phyloP scores from a whole-genome alignment of 2,797 vertebrate genomes.

The Lacerta bilineata region DNA sequence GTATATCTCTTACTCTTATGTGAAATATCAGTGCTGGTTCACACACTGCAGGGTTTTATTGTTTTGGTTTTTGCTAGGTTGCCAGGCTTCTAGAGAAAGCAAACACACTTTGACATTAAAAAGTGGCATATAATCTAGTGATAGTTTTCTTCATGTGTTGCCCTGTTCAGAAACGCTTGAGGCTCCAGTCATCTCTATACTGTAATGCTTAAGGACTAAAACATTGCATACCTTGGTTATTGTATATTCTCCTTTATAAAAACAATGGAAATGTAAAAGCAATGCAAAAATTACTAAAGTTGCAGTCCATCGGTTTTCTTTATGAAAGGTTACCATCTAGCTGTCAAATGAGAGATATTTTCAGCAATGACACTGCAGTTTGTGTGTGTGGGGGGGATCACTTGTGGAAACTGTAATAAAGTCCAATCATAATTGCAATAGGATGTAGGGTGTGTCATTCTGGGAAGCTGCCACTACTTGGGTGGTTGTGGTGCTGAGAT shows the following conservation, averaged over 20 bases:
- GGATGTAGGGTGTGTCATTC: conserved; percentile 19
- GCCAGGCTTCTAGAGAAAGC: conserved; percentile 39
- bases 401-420: conserved; percentile 31
- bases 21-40: not conserved
- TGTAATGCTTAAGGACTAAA: conserved; percentile 59
- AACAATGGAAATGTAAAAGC: not conserved
- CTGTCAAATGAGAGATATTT: conserved; percentile 19
- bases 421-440: conserved; percentile 25
- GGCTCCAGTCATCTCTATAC: conserved; percentile 65
- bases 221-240: conserved; percentile 69
- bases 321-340: conserved; percentile 14
- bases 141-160: conserved; percentile 68
- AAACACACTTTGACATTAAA: conserved; percentile 63
- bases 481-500: conserved; percentile 27
- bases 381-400: not conserved
- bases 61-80: conserved; percentile 14
- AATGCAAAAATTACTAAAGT: conserved; percentile 1
- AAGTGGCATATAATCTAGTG: conserved; percentile 47
- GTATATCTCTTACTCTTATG: not conserved
- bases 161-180: conserved; percentile 67
- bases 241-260: conserved; percentile 42
- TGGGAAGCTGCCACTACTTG: conserved; percentile 39
- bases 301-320: not conserved
- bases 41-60: not conserved
- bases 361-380: conserved; percentile 21